A percentile compares a stretch with the other conserved stretches of the same genome.
Evolutionary conservation across 2,888 invertebrate genomes (phyloP).

Genomic region (Plagodis pulveraria): DNA sequence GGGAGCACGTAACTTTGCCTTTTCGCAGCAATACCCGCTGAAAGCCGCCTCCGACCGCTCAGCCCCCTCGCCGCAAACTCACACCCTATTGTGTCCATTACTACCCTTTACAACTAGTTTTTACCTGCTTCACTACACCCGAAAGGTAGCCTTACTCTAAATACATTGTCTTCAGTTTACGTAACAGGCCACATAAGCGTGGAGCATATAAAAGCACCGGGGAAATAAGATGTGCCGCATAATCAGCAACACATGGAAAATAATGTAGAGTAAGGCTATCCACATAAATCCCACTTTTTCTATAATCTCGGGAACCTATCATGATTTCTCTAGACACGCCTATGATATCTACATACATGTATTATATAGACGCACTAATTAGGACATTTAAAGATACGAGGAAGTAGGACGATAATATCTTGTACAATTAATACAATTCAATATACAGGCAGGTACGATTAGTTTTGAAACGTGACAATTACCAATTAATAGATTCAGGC

Average conservation of each 20-base stretch:
- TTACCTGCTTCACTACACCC: conserved; percentile 50
- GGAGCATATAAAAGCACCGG: conserved; percentile 18
- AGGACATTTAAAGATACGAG: too few relatives aligned
- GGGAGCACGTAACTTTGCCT: conserved; percentile 65
- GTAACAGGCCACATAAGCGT: conserved; percentile 27
- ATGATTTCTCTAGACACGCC: conserved; percentile 13
- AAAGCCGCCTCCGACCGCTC: conserved; percentile 58
- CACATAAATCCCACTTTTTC: conserved; percentile 17
- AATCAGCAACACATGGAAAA: conserved; percentile 15
- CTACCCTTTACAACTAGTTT: conserved; percentile 65
- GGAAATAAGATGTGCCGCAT: conserved; percentile 22
- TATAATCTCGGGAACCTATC: conserved; percentile 10
- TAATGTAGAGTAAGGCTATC: conserved; percentile 13
- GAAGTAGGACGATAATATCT: too few relatives aligned
- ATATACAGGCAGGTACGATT: too few relatives aligned
- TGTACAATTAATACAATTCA: too few relatives aligned
- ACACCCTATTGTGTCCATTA: conserved; percentile 66
- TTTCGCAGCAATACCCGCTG: conserved; percentile 62
- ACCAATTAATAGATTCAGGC: too few relatives aligned
- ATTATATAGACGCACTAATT: too few relatives aligned
- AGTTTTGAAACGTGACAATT: too few relatives aligned
- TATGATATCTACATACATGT: too few relatives aligned
- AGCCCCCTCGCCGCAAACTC: conserved; percentile 62
- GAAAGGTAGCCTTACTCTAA: conserved; percentile 32
- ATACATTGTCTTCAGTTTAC: conserved; percentile 32